Base-by-base conservation (phyloP, 2,888 invertebrate genomes). In the Amiota communis region DNA sequence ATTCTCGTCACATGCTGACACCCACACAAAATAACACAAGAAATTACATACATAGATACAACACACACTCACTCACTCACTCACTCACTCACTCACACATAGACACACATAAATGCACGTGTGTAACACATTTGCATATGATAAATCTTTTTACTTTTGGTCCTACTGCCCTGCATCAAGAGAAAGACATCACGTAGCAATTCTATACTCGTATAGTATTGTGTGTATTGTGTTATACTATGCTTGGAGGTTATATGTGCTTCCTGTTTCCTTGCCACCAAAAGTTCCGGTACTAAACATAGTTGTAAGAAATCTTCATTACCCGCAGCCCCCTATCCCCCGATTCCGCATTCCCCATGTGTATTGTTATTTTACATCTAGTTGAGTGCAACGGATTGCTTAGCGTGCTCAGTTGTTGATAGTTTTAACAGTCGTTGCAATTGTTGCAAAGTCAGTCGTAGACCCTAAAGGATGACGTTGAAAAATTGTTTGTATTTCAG, bases 141-240 rank as follows among this genome's bases (percentile, higher is more conserved):
- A 83, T 83, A 83, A 83, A 83, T 83, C 83, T 84, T 82, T 68
- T 53, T 68, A 6, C 11, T 10, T 12, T 46, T 53, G 53, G 2
- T 53, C 3, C 3, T 53, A 8, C 4, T 53, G 84, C 84, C 84
- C 84, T 78, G 85, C 84, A 84, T 78, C 86, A 73, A 77, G 81
- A 81, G 83, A 83, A 85, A 85, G 83, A 83, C 84, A 83, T 83
- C 83, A 83, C 83, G 83, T 83, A 85, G 77, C 77, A 80, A 76
- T 75, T 72, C 56, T 80, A 80, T 36, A 36, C n/a, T n/a, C n/a
- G n/a, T 23, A 23, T 23, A 2, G 23, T 36, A 36, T 36, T 36
- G 81, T 81, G 84, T 59, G 17, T 59, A 10, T 10, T 59, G 53
- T 53, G n/a, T 15, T 36, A 17, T 49, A n/a, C n/a, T n/a, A 75